phyloP scores from a whole-genome alignment of 2,888 invertebrate species.

The Mesorhabditis spiculigera region DNA sequence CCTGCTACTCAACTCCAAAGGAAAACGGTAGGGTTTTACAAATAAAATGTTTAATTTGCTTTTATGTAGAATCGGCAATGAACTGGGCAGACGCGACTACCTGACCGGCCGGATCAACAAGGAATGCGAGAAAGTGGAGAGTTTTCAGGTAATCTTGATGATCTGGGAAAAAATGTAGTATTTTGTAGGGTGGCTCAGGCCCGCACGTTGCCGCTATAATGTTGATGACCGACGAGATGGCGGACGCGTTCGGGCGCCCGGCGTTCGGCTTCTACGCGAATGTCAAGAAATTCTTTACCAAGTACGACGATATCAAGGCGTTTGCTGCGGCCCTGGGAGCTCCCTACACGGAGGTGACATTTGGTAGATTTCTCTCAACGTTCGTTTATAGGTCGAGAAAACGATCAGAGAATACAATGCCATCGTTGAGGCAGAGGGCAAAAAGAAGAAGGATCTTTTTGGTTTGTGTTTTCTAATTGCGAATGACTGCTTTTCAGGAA shows the following conservation, averaged over 20 bases:
- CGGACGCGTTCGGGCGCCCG: constrained; percentile 54
- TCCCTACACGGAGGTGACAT: no score
- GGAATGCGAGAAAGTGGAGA: constrained; percentile 35
- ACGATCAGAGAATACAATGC: background rate
- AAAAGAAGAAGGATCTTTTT: constrained; percentile 8
- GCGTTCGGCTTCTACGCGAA: constrained; percentile 57
- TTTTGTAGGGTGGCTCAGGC: constrained; percentile 31
- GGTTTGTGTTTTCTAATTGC: no score
- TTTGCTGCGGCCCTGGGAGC: constrained; percentile 36
- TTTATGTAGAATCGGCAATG: constrained; percentile 45
- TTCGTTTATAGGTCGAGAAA: background rate
- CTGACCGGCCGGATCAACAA: constrained; percentile 44
- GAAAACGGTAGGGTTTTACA: constrained; percentile 23
- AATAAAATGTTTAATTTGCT: no score
- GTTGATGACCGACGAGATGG: constrained; percentile 49
- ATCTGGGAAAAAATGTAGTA: background rate
- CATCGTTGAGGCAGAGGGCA: background rate
- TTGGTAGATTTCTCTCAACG: no score
- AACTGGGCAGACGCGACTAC: constrained; percentile 56
- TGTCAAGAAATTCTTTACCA: constrained; percentile 55
- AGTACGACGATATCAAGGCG: constrained; percentile 39
- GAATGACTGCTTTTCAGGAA: constrained; percentile 18
- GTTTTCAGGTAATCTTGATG: constrained; percentile 17
- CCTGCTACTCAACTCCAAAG: constrained; percentile 48
- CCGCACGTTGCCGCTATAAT: constrained; percentile 37